Evolutionary conservation across 1,140 invertebrate genomes (phyloP).

Genomic region (Lysiphlebus fabarum): DNA sequence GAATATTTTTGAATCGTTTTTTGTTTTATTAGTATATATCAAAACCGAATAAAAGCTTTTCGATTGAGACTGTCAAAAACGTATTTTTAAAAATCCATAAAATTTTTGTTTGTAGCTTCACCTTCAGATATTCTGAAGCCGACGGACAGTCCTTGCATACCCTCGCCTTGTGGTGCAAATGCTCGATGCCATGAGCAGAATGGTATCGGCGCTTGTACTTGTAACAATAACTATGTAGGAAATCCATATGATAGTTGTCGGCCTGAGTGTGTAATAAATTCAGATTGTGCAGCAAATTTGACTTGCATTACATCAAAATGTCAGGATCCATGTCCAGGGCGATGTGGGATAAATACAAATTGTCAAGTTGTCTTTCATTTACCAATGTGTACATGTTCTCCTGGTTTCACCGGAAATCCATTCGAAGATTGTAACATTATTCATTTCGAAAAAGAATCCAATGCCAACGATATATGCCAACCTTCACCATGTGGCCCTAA

Average conservation of each 20-base stretch:
- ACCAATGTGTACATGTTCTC: slow-evolving; percentile 69
- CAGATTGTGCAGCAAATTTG: slow-evolving; percentile 69
- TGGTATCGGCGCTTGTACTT: slow-evolving; percentile 66
- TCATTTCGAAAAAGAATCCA: slow-evolving; percentile 11
- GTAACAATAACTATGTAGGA: slow-evolving; percentile 66
- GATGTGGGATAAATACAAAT: slow-evolving; percentile 71
- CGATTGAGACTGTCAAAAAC: neutral
- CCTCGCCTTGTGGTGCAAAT: slow-evolving; percentile 72
- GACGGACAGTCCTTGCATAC: slow-evolving; percentile 58
- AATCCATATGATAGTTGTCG: slow-evolving; percentile 73
- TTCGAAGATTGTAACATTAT: slow-evolving; percentile 61
- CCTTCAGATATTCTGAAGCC: slow-evolving; percentile 30
- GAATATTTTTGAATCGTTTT: slow-evolving; percentile 26
- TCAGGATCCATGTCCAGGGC: slow-evolving; percentile 72
- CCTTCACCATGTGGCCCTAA: slow-evolving; percentile 61
- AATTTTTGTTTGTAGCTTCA: slow-evolving; percentile 21
- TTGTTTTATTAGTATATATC: no score
- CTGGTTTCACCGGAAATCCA: slow-evolving; percentile 73
- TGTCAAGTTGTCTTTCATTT: slow-evolving; percentile 73
- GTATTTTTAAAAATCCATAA: no score
- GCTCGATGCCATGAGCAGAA: slow-evolving; percentile 67
- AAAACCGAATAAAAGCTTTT: slow-evolving; percentile 17
- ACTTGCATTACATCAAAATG: slow-evolving; percentile 75
- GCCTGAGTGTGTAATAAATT: slow-evolving; percentile 70
- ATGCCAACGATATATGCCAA: slow-evolving; percentile 50